These are phyloP conservation scores for Hirundo rustica DNA, from an alignment of 2,797 vertebrate genomes.

Conservation along the genomic window DNA sequence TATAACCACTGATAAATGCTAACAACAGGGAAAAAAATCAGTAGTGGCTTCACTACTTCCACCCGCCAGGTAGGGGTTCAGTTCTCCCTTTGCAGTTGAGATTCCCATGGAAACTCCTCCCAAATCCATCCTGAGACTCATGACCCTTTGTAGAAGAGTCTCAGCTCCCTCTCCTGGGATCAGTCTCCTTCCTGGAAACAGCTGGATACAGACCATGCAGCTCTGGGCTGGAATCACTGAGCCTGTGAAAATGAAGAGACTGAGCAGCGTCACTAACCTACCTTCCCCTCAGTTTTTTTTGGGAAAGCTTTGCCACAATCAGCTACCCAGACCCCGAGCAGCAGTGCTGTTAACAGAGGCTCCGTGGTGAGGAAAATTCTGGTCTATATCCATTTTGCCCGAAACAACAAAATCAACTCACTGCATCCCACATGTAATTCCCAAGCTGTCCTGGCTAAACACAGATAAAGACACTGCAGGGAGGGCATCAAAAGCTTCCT, in stretches of 20 bases:
- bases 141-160: rapidly evolving
- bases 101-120: neutral
- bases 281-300: neutral
- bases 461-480: neutral
- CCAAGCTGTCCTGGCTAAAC: neutral
- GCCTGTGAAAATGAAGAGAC: neutral
- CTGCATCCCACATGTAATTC: neutral
- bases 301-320: neutral
- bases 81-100: neutral
- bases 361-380: neutral
- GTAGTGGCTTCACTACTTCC: neutral
- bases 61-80: neutral
- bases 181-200: neutral
- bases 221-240: neutral
- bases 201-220: neutral
- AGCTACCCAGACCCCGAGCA: neutral
- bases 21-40: neutral
- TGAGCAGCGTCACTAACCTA: neutral
- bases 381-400: neutral
- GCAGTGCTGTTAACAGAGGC: neutral
- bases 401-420: neutral
- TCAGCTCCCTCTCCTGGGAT: neutral
- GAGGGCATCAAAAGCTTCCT: neutral
- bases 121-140: neutral
- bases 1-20: neutral